phyloP scores from a whole-genome alignment of 2,888 invertebrate genomes.

The Rutpela maculata region DNA sequence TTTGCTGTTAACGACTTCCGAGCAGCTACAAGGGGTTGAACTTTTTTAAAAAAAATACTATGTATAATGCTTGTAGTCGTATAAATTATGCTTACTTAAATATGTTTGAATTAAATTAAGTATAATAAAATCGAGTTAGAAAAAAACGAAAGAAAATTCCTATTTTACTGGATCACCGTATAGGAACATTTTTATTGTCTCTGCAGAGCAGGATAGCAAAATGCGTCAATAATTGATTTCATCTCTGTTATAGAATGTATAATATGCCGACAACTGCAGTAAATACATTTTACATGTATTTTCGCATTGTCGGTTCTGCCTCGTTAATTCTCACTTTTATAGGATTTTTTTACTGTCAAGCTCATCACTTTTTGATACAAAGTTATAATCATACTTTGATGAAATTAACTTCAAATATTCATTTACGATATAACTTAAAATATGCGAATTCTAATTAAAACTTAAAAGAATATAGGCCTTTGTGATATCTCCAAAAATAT shows the following conservation, averaged over 20 bases:
- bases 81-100: no score
- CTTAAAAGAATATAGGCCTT: neutral
- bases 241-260: neutral
- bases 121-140: no score
- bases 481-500: neutral
- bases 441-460: neutral
- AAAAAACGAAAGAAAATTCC: no score
- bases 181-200: no score
- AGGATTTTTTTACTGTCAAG: neutral
- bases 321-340: neutral
- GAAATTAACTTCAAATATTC: neutral
- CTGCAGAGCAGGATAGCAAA: neutral
- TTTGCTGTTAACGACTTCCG: no score
- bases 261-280: neutral
- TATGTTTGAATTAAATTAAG: no score
- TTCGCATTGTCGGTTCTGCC: neutral
- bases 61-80: no score
- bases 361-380: neutral
- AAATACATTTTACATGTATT: neutral
- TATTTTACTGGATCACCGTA: no score
- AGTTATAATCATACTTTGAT: neutral
- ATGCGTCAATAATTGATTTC: neutral
- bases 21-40: no score
- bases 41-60: no score
- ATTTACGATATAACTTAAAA: no score